A percentile compares a stretch with the other conserved stretches of the same genome.
Conservation (phyloP, 1,140 invertebrate genomes). For the Himalopsyche phryganea region DNA sequence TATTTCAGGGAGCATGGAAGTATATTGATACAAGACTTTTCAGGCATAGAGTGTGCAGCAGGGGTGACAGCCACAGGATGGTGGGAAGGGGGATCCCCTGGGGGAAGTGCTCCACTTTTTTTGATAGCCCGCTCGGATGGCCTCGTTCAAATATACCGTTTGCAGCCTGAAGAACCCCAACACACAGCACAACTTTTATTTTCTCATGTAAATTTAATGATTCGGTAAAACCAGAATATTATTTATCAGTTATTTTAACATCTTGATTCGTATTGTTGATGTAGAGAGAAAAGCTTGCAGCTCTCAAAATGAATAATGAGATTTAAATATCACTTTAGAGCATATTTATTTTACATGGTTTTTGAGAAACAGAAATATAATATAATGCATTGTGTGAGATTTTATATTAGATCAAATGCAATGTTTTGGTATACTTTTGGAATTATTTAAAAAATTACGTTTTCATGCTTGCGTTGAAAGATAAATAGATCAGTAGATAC, state of each 20-base stretch:
- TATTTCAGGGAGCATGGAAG: constrained; percentile 30
- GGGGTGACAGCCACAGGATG: constrained; percentile 39
- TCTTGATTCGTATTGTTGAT: too few species aligned
- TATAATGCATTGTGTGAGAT: too few species aligned
- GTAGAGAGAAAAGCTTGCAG: too few species aligned
- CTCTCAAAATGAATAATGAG: too few species aligned
- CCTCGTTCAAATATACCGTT: constrained; percentile 56
- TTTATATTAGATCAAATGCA: too few species aligned
- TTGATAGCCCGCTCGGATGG: constrained; percentile 53
- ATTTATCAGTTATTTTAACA: not conserved
- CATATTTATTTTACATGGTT: too few species aligned
- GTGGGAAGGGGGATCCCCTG: constrained; percentile 43
- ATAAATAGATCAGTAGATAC: too few species aligned
- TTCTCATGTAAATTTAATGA: constrained; percentile 48
- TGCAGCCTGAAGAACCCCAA: constrained; percentile 43
- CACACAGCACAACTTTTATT: constrained; percentile 47
- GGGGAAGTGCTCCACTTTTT: constrained; percentile 51
- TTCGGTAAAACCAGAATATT: not conserved
- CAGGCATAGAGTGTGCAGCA: constrained; percentile 16
- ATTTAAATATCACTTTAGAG: too few species aligned
- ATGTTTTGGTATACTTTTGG: too few species aligned
- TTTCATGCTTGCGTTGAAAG: too few species aligned
- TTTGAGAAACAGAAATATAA: too few species aligned
- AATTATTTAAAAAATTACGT: too few species aligned
- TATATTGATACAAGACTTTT: constrained; percentile 23